These are phyloP conservation scores for Acleris cristana DNA, from an alignment of 2,888 invertebrate species.

Conservation along the genomic window DNA sequence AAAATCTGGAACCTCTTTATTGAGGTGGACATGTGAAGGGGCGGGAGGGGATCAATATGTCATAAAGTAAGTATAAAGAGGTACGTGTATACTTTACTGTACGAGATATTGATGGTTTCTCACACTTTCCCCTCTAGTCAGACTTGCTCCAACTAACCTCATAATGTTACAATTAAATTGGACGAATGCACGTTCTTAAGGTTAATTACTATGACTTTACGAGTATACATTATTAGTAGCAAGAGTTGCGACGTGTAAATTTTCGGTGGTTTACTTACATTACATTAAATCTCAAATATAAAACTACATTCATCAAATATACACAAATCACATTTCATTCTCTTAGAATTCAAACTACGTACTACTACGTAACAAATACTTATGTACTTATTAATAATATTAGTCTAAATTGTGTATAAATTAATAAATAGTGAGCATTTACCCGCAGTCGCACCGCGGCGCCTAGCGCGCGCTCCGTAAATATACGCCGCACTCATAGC, in stretches of 20 bases:
- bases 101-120: no score
- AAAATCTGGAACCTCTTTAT: no score
- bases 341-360: conserved; percentile 24
- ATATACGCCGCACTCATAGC: conserved; percentile 4
- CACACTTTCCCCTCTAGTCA: no score
- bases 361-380: conserved; percentile 29
- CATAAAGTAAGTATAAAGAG: no score
- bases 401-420: conserved; percentile 39
- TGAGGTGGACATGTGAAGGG: no score
- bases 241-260: not conserved
- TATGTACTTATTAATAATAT: conserved; percentile 12
- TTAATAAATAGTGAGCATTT: conserved; percentile 44
- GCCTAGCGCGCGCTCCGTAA: conserved; percentile 27
- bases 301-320: not conserved
- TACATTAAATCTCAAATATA: not conserved
- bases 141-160: no score
- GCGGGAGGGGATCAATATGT: no score
- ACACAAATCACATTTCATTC: conserved; percentile 5
- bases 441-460: conserved; percentile 48
- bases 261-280: not conserved
- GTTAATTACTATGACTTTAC: not conserved
- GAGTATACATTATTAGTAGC: not conserved
- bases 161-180: not conserved
- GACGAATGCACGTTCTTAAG: not conserved
- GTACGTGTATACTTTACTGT: no score